Evolutionary conservation across 1,140 invertebrate genomes (phyloP).

Genomic region (Scaptomyza pallida): DNA sequence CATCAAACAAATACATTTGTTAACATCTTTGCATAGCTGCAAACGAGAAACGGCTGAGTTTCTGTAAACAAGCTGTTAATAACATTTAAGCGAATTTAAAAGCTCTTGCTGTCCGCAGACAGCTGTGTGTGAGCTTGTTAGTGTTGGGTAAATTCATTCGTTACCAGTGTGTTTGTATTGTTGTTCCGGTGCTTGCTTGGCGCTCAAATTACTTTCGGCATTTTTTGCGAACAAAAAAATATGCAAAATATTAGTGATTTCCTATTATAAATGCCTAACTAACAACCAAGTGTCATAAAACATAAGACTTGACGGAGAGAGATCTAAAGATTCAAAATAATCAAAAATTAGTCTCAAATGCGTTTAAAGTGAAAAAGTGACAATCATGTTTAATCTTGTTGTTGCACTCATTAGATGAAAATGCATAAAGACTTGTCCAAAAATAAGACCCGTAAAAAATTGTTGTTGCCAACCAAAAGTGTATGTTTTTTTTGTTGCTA

Average conservation of each 20-base stretch:
- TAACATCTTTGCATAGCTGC: neutral
- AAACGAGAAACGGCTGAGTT: neutral
- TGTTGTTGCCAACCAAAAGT: constrained; percentile 40
- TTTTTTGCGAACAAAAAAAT: constrained; percentile 29
- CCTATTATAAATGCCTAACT: constrained; percentile 21
- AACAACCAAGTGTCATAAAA: constrained; percentile 52
- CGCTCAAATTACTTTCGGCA: constrained; percentile 64
- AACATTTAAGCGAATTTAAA: constrained; percentile 5
- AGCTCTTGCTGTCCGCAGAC: constrained; percentile 8
- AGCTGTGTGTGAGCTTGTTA: constrained; percentile 23
- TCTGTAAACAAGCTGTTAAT: constrained; percentile 1
- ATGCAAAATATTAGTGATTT: constrained; percentile 21
- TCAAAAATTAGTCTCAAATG: constrained; percentile 24
- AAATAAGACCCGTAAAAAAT: constrained; percentile 83
- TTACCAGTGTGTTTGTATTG: constrained; percentile 46
- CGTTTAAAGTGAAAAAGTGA: constrained; percentile 7
- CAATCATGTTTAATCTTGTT: constrained; percentile 57
- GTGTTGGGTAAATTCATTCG: constrained; percentile 22
- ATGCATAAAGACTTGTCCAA: constrained; percentile 82
- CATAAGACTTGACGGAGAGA: constrained; percentile 25
- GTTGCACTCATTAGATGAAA: constrained; percentile 73
- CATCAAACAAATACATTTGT: neutral
- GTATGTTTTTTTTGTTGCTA: constrained; percentile 37
- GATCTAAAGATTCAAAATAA: constrained; percentile 3
- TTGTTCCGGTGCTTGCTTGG: constrained; percentile 63